Conservation (phyloP, 2,888 invertebrate species). For the Drosophila kokeensis region DNA sequence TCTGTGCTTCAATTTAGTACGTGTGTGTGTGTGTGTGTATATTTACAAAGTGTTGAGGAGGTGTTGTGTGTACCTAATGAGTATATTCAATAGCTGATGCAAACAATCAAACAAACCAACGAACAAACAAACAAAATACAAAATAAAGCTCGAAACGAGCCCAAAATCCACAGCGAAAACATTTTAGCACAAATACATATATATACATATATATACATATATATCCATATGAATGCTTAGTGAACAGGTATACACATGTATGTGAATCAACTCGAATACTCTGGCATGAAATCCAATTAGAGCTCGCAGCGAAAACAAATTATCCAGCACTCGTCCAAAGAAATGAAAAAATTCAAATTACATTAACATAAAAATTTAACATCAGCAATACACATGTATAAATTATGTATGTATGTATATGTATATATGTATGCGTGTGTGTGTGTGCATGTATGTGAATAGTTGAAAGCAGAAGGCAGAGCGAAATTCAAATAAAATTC, state of each 20-base stretch:
- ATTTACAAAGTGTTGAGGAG: conserved; percentile 48
- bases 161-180: conserved; percentile 41
- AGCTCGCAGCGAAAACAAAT: conserved; percentile 27
- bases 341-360: conserved; percentile 63
- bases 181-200: conserved; percentile 32
- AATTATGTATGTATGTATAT: conserved; percentile 3
- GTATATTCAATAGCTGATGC: conserved; percentile 37
- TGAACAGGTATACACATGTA: conserved; percentile 30
- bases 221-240: conserved; percentile 23
- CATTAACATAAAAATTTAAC: conserved; percentile 72
- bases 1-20: conserved; percentile 29
- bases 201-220: conserved; percentile 31
- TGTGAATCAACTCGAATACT: conserved; percentile 31
- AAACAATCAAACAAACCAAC: conserved; percentile 51
- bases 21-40: conserved; percentile 2
- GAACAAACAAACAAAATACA: conserved; percentile 45
- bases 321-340: conserved; percentile 14
- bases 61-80: conserved; percentile 40
- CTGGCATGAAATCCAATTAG: conserved; percentile 51
- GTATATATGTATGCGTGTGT: background rate
- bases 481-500: conserved; percentile 58
- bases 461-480: conserved; percentile 51
- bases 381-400: conserved; percentile 56
- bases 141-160: conserved; percentile 31
- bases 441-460: conserved; percentile 28